A percentile compares a stretch with the other conserved stretches of the same genome.
These are phyloP conservation scores for Petrocephalus microphthalmus DNA, from an alignment of 2,113 vertebrate species.

Conservation along the genomic window DNA sequence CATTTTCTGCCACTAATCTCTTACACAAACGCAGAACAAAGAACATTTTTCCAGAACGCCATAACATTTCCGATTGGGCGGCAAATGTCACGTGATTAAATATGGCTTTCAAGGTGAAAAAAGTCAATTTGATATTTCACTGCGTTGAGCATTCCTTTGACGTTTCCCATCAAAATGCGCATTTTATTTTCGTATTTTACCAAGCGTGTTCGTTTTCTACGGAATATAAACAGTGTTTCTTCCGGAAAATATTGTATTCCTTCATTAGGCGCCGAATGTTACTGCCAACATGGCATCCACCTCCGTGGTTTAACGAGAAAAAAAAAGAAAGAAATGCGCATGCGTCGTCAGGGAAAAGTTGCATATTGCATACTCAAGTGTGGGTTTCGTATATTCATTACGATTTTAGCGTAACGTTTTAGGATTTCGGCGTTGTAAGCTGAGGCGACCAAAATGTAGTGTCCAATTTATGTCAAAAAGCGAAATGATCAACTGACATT, in stretches of 20 bases:
- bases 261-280: conserved; percentile 12
- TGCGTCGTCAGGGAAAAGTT: background rate
- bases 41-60: conserved; percentile 37
- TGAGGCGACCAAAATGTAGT: background rate
- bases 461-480: background rate
- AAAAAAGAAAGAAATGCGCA: conserved; percentile 5
- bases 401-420: background rate
- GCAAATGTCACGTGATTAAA: conserved; percentile 44
- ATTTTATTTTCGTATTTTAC: background rate
- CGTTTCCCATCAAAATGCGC: background rate
- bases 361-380: background rate
- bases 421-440: background rate
- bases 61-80: conserved; percentile 48
- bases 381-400: background rate
- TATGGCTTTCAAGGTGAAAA: background rate
- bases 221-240: background rate
- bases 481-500: background rate
- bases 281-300: conserved; percentile 27
- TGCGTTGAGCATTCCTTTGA: background rate
- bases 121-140: background rate
- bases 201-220: background rate
- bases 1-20: conserved; percentile 20
- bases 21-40: conserved; percentile 51
- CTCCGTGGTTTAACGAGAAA: background rate
- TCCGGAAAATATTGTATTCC: background rate